A percentile compares a stretch with the other conserved stretches of the same genome.
Evolutionary conservation across 2,113 vertebrate genomes (phyloP).

Genomic region (Picathartes gymnocephalus): DNA sequence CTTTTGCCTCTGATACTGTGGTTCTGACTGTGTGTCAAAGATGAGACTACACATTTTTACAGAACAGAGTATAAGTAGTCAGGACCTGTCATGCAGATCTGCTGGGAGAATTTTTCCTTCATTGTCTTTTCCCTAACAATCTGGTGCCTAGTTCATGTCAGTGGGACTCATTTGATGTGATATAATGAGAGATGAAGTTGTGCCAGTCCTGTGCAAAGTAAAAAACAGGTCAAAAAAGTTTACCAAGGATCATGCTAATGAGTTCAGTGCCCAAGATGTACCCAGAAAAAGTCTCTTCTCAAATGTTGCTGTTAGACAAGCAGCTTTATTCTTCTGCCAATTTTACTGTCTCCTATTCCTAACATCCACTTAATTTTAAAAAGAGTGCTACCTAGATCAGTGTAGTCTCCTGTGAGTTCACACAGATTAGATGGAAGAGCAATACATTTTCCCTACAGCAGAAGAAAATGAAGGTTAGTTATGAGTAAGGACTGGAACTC

Average conservation of each 20-base stretch:
- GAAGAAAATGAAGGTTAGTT: not conserved
- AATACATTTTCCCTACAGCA: not conserved
- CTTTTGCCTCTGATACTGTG: not conserved
- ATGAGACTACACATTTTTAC: not conserved
- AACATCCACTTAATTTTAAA: constrained; percentile 16
- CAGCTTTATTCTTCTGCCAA: constrained; percentile 14
- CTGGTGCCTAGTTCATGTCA: not conserved
- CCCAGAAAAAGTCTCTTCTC: not conserved
- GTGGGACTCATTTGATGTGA: constrained; percentile 9
- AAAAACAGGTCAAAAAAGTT: constrained; percentile 51
- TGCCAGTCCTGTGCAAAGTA: not conserved
- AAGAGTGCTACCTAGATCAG: not conserved
- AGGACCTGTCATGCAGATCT: constrained; percentile 14
- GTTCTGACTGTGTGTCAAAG: not conserved
- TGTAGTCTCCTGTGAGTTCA: not conserved
- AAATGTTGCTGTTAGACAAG: not conserved
- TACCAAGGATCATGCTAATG: constrained; percentile 47
- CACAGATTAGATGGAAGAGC: not conserved
- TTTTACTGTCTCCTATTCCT: not conserved
- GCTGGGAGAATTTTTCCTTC: not conserved
- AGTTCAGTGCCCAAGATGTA: constrained; percentile 20
- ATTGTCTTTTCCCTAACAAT: constrained; percentile 23
- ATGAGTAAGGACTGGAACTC: not conserved
- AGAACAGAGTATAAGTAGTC: not conserved
- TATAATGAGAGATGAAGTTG: constrained; percentile 39